phyloP scores from a whole-genome alignment of 2,113 vertebrate genomes.

The Microtus richardsoni region DNA sequence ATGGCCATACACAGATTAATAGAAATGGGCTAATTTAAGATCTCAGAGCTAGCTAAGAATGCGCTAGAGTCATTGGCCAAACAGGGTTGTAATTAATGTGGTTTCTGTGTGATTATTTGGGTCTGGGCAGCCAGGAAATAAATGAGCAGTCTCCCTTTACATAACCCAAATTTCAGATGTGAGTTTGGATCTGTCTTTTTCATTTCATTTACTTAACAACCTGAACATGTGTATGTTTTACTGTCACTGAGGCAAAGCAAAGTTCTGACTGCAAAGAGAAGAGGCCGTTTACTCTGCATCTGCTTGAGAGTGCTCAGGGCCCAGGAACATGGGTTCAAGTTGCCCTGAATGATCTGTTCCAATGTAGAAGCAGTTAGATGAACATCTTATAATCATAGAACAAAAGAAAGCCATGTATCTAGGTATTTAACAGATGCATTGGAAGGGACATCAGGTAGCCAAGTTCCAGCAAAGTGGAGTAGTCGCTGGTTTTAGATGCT shows the following conservation, averaged over 20 bases:
- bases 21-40: no score
- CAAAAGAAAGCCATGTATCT: not conserved
- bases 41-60: no score
- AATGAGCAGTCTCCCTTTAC: no score
- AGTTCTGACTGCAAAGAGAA: not conserved
- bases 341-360: not conserved
- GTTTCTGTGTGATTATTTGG: no score
- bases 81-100: no score
- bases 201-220: conserved; percentile 32
- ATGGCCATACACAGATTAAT: no score
- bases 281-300: rapidly evolving
- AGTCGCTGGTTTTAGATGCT: not conserved
- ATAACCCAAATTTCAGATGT: not conserved
- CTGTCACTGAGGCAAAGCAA: not conserved
- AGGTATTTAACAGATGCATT: not conserved
- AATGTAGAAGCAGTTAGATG: not conserved
- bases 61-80: no score
- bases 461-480: not conserved
- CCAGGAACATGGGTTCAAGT: not conserved
- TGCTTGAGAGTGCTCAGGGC: not conserved
- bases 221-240: not conserved
- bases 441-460: no score
- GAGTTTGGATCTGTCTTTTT: not conserved
- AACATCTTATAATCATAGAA: not conserved
- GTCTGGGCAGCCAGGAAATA: no score